Evolutionary conservation across 2,797 vertebrate species (phyloP).

Genomic region (Enteromius trimaculatus): DNA sequence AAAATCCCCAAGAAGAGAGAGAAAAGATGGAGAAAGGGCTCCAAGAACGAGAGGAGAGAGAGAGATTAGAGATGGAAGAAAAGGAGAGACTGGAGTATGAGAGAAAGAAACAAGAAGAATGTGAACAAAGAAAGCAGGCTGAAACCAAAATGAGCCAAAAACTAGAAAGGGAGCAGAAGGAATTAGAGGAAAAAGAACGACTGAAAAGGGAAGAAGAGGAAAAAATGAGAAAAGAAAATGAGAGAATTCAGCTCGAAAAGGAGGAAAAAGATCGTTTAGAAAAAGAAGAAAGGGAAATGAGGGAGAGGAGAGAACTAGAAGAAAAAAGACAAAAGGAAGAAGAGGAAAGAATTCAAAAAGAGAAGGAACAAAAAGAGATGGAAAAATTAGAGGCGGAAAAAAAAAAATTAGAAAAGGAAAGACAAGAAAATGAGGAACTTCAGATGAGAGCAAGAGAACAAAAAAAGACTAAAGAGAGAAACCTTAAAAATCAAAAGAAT

Average conservation of each 20-base stretch:
- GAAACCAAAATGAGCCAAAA: conserved; percentile 4
- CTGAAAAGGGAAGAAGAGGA: conserved; percentile 36
- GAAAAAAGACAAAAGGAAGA: conserved; percentile 8
- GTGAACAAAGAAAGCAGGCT: background rate
- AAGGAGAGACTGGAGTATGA: background rate
- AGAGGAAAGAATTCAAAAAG: conserved; percentile 35
- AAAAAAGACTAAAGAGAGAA: conserved; percentile 6
- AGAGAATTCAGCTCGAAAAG: conserved; percentile 12
- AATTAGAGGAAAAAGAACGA: conserved; percentile 24
- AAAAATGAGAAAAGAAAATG: conserved; percentile 12
- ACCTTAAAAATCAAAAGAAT: background rate
- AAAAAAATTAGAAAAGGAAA: conserved; percentile 36
- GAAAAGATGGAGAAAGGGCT: conserved; percentile 16
- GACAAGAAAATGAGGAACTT: conserved; percentile 20
- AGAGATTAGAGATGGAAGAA: conserved; percentile 15
- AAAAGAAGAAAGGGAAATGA: conserved; percentile 19
- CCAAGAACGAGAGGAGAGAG: conserved; percentile 34
- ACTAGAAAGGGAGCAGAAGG: conserved; percentile 12
- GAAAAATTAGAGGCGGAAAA: conserved; percentile 21
- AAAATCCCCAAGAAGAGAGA: conserved; percentile 41
- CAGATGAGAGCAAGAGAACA: conserved; percentile 23
- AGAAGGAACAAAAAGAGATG: conserved; percentile 47
- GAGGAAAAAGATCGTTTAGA: background rate
- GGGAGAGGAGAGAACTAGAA: background rate
- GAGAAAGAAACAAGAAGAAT: conserved; percentile 16